These are phyloP conservation scores for Plutomurus gul DNA, from an alignment of 1,140 invertebrate genomes.

Conservation along the genomic window DNA sequence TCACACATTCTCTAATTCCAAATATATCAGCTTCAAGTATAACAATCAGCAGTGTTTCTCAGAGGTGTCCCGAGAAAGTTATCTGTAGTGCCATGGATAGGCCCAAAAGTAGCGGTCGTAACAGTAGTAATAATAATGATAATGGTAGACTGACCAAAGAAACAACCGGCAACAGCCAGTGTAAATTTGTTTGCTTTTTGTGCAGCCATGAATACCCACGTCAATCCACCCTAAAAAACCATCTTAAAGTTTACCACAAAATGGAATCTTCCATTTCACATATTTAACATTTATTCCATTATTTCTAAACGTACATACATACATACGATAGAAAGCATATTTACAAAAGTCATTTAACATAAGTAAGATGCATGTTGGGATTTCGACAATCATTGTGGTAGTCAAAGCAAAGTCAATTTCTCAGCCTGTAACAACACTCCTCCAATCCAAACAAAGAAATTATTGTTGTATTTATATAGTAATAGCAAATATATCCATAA, in stretches of 20 bases:
- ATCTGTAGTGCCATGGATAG: neutral
- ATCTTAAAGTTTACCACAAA: slow-evolving; percentile 53
- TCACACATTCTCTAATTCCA: slow-evolving; percentile 8
- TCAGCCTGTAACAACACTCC: too few relatives aligned
- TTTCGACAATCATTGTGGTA: too few relatives aligned
- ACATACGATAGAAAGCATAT: too few relatives aligned
- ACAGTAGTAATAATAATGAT: slow-evolving; percentile 24
- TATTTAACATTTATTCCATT: too few relatives aligned
- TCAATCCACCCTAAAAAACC: slow-evolving; percentile 52
- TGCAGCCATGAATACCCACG: slow-evolving; percentile 52
- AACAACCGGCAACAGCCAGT: neutral
- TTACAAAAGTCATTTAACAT: too few relatives aligned
- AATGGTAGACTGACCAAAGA: neutral
- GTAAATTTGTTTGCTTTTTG: slow-evolving; percentile 50
- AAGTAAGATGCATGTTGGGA: too few relatives aligned
- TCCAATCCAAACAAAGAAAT: too few relatives aligned
- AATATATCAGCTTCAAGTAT: neutral
- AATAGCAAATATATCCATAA: too few relatives aligned
- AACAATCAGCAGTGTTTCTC: slow-evolving; percentile 24
- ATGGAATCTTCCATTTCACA: slow-evolving; percentile 36
- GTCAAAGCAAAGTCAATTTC: too few relatives aligned
- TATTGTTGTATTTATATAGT: too few relatives aligned
- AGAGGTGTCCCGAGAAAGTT: neutral
- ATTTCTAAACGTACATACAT: too few relatives aligned
- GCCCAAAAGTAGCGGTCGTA: neutral